Evolutionary conservation across 2,888 invertebrate species (phyloP).

Genomic region (Eristalinus sepulchralis): DNA sequence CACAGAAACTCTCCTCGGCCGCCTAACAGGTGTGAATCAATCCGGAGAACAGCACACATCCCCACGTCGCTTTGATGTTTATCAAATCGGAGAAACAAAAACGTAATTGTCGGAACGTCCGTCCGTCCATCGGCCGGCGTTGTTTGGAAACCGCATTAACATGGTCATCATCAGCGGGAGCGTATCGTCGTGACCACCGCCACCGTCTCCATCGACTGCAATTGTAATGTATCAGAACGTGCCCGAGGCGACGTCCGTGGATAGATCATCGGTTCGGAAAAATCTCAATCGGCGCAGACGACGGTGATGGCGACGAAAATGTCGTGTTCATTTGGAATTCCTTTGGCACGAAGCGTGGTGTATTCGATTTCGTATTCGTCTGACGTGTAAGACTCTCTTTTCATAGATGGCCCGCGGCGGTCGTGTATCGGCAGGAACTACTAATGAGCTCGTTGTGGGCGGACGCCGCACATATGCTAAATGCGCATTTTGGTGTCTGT

Average conservation of each 20-base stretch:
- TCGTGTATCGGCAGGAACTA: constrained; percentile 39
- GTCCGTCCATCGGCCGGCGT: constrained; percentile 9
- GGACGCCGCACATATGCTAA: constrained; percentile 21
- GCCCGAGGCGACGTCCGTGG: background rate
- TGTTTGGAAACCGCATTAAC: constrained; percentile 25
- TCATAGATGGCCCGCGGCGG: constrained; percentile 11
- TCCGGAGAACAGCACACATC: constrained; percentile 35
- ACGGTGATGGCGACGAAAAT: constrained; percentile 25
- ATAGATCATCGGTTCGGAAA: background rate
- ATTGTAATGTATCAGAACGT: constrained; percentile 56
- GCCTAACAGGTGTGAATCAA: constrained; percentile 60
- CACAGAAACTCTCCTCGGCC: background rate
- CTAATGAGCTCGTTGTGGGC: constrained; percentile 55
- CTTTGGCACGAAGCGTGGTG: constrained; percentile 33
- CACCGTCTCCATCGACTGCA: constrained; percentile 39
- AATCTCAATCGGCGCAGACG: background rate
- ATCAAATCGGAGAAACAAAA: constrained; percentile 48
- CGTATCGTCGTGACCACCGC: constrained; percentile 32
- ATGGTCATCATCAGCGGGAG: constrained; percentile 27
- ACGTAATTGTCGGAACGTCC: constrained; percentile 53
- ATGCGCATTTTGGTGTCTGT: constrained; percentile 12
- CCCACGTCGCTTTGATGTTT: constrained; percentile 46
- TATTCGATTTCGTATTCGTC: constrained; percentile 61
- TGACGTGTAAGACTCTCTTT: constrained; percentile 56
- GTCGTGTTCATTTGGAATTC: constrained; percentile 46